Evolutionary conservation across 2,113 vertebrate genomes (phyloP).

Genomic region (Sinocyclocheilus anophthalmus): DNA sequence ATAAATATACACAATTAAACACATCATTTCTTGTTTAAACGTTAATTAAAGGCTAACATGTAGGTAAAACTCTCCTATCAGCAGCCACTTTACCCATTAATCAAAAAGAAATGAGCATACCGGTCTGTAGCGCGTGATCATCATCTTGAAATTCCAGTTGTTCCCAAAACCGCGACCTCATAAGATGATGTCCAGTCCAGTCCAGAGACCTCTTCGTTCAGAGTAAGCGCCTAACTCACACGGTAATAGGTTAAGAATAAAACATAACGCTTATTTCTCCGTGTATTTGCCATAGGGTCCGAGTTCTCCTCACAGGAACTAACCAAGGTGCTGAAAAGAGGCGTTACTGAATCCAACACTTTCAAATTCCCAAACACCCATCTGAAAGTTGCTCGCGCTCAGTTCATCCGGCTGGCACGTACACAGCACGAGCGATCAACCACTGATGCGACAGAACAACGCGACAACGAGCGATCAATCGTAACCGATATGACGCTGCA

Average conservation of each 20-base stretch:
- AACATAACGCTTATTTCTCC: not conserved
- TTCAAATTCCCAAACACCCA: conserved; percentile 24
- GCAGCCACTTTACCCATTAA: not conserved
- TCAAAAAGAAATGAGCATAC: conserved; percentile 62
- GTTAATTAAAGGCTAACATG: not conserved
- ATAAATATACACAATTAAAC: not conserved
- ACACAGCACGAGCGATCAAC: not conserved
- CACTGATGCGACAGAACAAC: not conserved
- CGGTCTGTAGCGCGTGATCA: conserved; percentile 75
- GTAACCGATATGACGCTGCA: not conserved
- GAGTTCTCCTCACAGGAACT: conserved; percentile 64
- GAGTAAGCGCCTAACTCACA: conserved; percentile 4
- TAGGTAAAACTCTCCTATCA: not conserved
- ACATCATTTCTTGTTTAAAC: not conserved
- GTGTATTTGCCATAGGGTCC: conserved; percentile 25
- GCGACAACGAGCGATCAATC: not conserved
- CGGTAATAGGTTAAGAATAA: not conserved
- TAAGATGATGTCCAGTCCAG: not conserved
- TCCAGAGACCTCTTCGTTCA: conserved; percentile 43
- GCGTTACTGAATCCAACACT: conserved; percentile 13
- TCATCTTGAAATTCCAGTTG: conserved; percentile 48
- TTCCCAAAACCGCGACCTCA: conserved; percentile 34
- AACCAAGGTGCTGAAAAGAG: conserved; percentile 76
- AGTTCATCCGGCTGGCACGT: conserved; percentile 19
- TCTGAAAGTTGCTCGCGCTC: not conserved